Evolutionary conservation across 1,140 invertebrate species (phyloP).

Genomic region (Phocides pigmalion): DNA sequence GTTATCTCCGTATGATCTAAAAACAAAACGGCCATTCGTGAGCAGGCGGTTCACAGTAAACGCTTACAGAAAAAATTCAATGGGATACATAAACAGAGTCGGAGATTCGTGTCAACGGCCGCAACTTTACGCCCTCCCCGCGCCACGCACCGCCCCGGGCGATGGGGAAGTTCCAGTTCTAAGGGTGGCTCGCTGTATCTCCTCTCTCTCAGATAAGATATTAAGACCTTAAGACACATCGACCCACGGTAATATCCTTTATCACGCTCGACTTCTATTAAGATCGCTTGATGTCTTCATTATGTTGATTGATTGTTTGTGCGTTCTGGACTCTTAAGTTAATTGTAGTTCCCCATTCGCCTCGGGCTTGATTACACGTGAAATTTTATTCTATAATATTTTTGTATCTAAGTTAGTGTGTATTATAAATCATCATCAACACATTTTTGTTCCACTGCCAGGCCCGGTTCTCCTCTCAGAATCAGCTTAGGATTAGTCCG

Average conservation of each 20-base stretch:
- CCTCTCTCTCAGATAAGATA: slow-evolving; percentile 61
- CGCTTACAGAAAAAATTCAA: slow-evolving; percentile 70
- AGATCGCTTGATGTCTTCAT: slow-evolving; percentile 59
- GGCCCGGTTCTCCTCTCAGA: too few species aligned
- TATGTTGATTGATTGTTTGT: slow-evolving; percentile 56
- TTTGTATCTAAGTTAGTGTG: not conserved
- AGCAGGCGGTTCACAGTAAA: slow-evolving; percentile 57
- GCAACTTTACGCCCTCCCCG: slow-evolving; percentile 47
- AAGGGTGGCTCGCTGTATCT: slow-evolving; percentile 62
- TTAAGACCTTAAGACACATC: slow-evolving; percentile 66
- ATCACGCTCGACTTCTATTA: slow-evolving; percentile 60
- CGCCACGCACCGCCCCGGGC: slow-evolving; percentile 37
- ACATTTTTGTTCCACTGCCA: too few species aligned
- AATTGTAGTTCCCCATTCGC: slow-evolving; percentile 11
- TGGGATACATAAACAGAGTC: slow-evolving; percentile 73
- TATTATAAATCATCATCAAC: too few species aligned
- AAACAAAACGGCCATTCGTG: slow-evolving; percentile 64
- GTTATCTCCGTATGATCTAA: slow-evolving; percentile 41
- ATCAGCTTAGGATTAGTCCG: too few species aligned
- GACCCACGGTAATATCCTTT: slow-evolving; percentile 61
- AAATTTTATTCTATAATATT: slow-evolving; percentile 11
- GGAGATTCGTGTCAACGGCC: slow-evolving; percentile 80
- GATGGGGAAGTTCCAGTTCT: slow-evolving; percentile 53
- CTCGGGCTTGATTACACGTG: slow-evolving; percentile 7
- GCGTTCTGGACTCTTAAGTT: slow-evolving; percentile 10